Evolutionary conservation across 2,888 invertebrate genomes (phyloP).

Genomic region (Zaprionus lineosus): DNA sequence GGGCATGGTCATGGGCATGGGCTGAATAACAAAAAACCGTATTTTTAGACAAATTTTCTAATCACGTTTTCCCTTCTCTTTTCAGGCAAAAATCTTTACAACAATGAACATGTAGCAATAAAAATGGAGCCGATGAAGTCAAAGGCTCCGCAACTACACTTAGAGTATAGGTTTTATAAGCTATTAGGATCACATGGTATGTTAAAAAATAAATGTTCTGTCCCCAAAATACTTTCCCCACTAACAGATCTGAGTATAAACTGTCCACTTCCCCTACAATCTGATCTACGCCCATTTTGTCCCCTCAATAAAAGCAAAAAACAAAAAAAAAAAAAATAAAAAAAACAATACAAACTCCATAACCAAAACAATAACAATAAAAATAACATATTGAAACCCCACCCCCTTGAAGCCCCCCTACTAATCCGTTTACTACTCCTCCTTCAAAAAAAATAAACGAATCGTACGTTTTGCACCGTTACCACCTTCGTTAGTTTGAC

Average conservation of each 20-base stretch:
- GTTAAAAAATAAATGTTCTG: slow-evolving; percentile 73
- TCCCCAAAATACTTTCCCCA: slow-evolving; percentile 2
- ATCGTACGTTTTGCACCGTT: slow-evolving; percentile 76
- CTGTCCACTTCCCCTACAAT: too few relatives aligned
- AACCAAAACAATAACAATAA: too few relatives aligned
- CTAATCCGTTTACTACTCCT: too few relatives aligned
- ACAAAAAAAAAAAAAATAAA: too few relatives aligned
- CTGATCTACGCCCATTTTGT: too few relatives aligned
- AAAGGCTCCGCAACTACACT: slow-evolving; percentile 99
- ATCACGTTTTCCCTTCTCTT: slow-evolving; percentile 57
- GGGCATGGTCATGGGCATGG: slow-evolving; percentile 6
- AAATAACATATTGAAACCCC: too few relatives aligned
- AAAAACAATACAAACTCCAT: too few relatives aligned
- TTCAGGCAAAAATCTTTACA: slow-evolving; percentile 99
- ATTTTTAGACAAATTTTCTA: not conserved
- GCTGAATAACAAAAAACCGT: too few relatives aligned
- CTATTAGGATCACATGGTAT: slow-evolving; percentile 98
- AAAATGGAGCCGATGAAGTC: slow-evolving; percentile 99
- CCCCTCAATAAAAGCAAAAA: not conserved
- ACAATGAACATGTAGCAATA: slow-evolving; percentile 99
- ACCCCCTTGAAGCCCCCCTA: too few relatives aligned
- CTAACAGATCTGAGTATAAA: too few relatives aligned
- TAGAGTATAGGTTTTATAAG: slow-evolving; percentile 99
- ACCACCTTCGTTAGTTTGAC: slow-evolving; percentile 72
- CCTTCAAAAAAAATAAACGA: slow-evolving; percentile 22